Conservation (phyloP, 2,797 vertebrate genomes). For the Muscicapa striata region DNA sequence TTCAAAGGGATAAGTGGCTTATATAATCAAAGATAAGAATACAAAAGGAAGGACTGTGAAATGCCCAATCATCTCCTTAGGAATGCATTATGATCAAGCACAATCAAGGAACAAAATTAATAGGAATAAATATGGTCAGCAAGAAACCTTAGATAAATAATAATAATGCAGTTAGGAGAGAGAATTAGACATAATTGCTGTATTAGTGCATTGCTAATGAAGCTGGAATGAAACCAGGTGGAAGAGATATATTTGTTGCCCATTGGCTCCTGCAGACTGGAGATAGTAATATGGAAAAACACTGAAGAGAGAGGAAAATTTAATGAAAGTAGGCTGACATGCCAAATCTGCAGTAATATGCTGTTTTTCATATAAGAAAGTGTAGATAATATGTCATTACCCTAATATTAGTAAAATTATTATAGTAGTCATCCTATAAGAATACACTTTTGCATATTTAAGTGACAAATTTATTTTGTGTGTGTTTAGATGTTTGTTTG, state of each 20-base stretch:
- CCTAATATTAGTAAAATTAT: background rate
- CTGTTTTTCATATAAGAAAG: background rate
- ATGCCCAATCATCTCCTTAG: background rate
- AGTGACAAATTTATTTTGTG: background rate
- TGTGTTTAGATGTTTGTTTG: background rate
- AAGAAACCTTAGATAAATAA: constrained; percentile 53
- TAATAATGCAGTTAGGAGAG: constrained; percentile 6
- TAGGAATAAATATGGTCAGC: background rate
- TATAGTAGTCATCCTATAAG: background rate
- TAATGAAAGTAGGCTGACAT: constrained; percentile 21
- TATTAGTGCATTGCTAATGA: constrained; percentile 40
- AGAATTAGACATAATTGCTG: constrained; percentile 36
- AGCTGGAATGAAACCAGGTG: constrained; percentile 42
- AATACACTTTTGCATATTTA: background rate
- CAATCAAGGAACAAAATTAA: constrained; percentile 20
- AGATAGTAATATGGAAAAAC: background rate
- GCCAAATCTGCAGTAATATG: background rate
- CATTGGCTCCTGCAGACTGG: constrained; percentile 22
- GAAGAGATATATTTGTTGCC: constrained; percentile 49
- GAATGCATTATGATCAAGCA: background rate
- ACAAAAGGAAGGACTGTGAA: background rate
- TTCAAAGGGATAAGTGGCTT: constrained; percentile 34
- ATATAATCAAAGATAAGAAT: constrained; percentile 13
- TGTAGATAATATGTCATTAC: background rate
- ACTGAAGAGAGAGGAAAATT: background rate